Percentiles rank a stretch among this genome's conserved stretches.
Conservation (phyloP, 2,888 invertebrate species). For the Neoitamus cyanurus region DNA sequence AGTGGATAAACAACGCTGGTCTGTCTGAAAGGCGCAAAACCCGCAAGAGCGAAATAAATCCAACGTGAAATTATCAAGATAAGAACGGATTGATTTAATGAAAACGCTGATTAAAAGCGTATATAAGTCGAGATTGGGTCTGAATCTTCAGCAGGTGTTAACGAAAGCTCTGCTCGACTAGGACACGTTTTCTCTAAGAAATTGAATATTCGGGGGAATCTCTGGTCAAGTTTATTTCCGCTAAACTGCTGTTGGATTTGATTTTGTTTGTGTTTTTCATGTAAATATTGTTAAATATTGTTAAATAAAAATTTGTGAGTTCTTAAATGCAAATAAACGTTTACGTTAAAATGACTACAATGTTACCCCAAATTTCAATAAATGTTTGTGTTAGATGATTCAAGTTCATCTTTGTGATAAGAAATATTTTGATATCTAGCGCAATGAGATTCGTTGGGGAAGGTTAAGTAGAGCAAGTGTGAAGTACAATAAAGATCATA, state of each 20-base stretch:
- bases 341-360: background rate
- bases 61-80: constrained; percentile 27
- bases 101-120: background rate
- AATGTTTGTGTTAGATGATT: background rate
- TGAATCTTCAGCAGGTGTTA: constrained; percentile 8
- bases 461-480: background rate
- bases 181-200: background rate
- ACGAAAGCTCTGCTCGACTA: constrained; percentile 43
- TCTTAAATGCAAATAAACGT: background rate
- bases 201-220: background rate
- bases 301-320: background rate
- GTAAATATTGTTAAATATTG: background rate
- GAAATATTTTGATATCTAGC: too few relatives aligned
- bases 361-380: background rate
- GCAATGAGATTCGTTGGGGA: background rate
- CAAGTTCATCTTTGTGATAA: background rate
- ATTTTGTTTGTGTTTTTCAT: background rate
- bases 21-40: constrained; percentile 1
- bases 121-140: background rate
- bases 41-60: background rate
- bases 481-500: background rate
- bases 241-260: background rate
- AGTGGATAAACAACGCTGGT: constrained; percentile 6
- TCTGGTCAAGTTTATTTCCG: background rate
- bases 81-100: constrained; percentile 38